These are phyloP conservation scores for Oeneis ivallda DNA, from an alignment of 2,888 invertebrate species.

Conservation along the genomic window DNA sequence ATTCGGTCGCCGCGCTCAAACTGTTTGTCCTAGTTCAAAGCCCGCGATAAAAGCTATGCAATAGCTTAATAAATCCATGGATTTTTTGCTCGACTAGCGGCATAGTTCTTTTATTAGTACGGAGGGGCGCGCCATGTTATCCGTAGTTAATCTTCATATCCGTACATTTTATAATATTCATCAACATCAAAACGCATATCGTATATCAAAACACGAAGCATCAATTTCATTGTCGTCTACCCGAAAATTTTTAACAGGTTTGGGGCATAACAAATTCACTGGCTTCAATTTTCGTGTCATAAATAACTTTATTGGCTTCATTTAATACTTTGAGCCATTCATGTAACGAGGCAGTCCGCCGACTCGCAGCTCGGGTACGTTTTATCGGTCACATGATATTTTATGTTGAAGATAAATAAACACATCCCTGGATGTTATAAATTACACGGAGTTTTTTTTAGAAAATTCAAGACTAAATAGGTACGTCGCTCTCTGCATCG, in stretches of 20 bases:
- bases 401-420: conserved; percentile 23
- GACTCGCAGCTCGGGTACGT: conserved; percentile 14
- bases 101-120: too few species aligned
- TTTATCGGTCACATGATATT: conserved; percentile 23
- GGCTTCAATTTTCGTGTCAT: conserved; percentile 25
- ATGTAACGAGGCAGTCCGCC: conserved; percentile 19
- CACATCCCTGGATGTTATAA: conserved; percentile 9
- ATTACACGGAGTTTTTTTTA: conserved; percentile 18
- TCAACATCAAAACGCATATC: neutral
- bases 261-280: conserved; percentile 16
- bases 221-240: conserved; percentile 13
- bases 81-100: too few species aligned
- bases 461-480: neutral
- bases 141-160: too few species aligned
- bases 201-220: conserved; percentile 8
- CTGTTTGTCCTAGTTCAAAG: too few species aligned
- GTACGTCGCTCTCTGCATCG: neutral
- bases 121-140: too few species aligned
- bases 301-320: conserved; percentile 27
- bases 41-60: too few species aligned
- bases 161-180: neutral
- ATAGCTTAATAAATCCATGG: too few species aligned
- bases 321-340: conserved; percentile 26
- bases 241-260: conserved; percentile 14
- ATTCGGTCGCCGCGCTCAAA: too few species aligned